Evolutionary conservation across 2,888 invertebrate genomes (phyloP), one percentile per base, ranked within the genome.

Genomic region (Drosophila paranaensis): DNA sequence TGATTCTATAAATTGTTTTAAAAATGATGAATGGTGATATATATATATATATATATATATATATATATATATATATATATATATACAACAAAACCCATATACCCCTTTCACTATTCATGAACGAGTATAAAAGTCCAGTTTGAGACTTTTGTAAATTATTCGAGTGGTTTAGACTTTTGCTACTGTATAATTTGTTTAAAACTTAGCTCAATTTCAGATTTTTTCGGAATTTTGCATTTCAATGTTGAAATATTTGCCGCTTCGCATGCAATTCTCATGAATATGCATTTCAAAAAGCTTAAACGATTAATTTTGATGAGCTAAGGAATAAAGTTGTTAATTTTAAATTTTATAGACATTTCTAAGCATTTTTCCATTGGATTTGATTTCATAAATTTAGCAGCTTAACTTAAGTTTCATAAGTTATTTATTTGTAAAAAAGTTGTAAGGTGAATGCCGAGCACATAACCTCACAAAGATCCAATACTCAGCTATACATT

Each of bases 41-140:
- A n/a, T n/a, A n/a, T n/a, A n/a, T n/a, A n/a, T n/a, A n/a, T n/a
- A n/a, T n/a, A n/a, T n/a, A n/a, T n/a, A n/a, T n/a, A n/a, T n/a
- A n/a, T n/a, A n/a, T n/a, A n/a, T n/a, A n/a, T n/a, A n/a, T n/a
- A n/a, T n/a, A n/a, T n/a, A n/a, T n/a, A n/a, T n/a, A n/a, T n/a
- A n/a, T n/a, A n/a, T n/a, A 33, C 30, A 40, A 16, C n/a, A 51
- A 25, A 33, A 8, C 1, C 9, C 11, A 54, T 30, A 54, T 54
- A 54, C 39, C 27, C 16, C 20, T 16, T 27, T 16, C 0, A 27
- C 39, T 27, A 0, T 30, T 13, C 33, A 4, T 30, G 27, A n/a
- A 2, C n/a, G 27, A 6, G 39, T 16, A 54, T 14, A 27, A 88
- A 76, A 81, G 65, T 78, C 64, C 71, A 70, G 57, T 66, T 67